Evolutionary conservation across 2,113 vertebrate genomes (phyloP).

Genomic region (Cromileptes altivelis): DNA sequence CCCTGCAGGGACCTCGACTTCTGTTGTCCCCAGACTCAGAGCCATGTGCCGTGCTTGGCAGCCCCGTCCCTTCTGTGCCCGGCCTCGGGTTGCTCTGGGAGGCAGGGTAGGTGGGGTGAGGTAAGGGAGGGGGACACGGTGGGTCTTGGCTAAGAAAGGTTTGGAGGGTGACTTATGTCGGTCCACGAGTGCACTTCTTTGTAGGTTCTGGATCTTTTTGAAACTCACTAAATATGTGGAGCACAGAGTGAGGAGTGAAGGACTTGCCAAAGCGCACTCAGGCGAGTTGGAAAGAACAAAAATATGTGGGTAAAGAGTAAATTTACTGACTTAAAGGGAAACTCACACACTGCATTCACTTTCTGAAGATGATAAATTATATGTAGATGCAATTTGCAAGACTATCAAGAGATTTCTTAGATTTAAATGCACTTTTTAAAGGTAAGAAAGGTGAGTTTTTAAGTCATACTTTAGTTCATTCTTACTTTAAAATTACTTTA

Average conservation of each 20-base stretch:
- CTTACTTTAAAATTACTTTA: too few relatives aligned
- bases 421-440: neutral
- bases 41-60: conserved; percentile 78
- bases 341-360: neutral
- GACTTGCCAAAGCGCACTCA: neutral
- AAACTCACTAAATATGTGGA: too few relatives aligned
- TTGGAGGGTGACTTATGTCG: conserved; percentile 50
- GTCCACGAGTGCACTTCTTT: conserved; percentile 9
- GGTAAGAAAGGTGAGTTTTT: too few relatives aligned
- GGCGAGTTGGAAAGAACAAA: neutral
- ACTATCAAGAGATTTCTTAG: neutral
- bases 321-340: neutral
- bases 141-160: conserved; percentile 16
- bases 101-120: conserved; percentile 34
- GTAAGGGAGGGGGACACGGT: conserved; percentile 2
- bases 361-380: neutral
- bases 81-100: conserved; percentile 61
- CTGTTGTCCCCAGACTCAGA: conserved; percentile 74
- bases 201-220: neutral
- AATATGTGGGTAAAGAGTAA: neutral
- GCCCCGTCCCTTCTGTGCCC: conserved; percentile 63
- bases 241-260: neutral
- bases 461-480: too few relatives aligned
- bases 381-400: neutral
- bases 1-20: conserved; percentile 75